phyloP scores from a whole-genome alignment of 2,797 vertebrate species.

The Sebastiscus albofasciatus region DNA sequence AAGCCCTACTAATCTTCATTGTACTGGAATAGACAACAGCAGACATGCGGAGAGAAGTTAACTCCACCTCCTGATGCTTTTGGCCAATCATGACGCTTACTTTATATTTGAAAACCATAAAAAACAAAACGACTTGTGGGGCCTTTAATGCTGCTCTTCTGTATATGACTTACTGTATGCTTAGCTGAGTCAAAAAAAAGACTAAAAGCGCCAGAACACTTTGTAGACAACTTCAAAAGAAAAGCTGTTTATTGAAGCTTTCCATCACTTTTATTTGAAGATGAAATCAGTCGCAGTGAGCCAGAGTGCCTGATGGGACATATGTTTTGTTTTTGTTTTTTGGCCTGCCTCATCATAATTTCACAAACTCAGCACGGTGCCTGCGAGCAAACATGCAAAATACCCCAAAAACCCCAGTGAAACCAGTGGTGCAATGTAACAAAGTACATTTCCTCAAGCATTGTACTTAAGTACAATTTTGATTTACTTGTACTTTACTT shows the following conservation, averaged over 20 bases:
- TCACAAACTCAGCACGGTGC: background rate
- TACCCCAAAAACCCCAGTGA: background rate
- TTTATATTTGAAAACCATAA: background rate
- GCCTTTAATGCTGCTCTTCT: background rate
- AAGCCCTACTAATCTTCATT: background rate
- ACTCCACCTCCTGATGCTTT: background rate
- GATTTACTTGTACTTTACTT: background rate
- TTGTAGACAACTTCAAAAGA: constrained; percentile 1
- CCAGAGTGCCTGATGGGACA: constrained; percentile 11
- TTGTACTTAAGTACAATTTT: background rate
- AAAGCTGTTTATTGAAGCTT: background rate
- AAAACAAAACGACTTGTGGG: background rate
- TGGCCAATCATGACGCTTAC: background rate
- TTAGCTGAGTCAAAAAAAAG: background rate
- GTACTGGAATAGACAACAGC: background rate
- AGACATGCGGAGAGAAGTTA: background rate
- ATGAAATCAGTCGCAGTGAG: constrained; percentile 15
- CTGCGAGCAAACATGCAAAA: background rate
- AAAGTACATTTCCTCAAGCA: background rate
- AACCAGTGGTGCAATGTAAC: background rate
- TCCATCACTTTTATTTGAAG: constrained; percentile 28
- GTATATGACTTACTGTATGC: background rate
- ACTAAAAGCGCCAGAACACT: background rate
- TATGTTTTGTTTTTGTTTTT: background rate
- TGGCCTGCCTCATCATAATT: background rate